phyloP scores from a whole-genome alignment of 92 coral and sea anemone genomes.

The Phenganax marumi region DNA sequence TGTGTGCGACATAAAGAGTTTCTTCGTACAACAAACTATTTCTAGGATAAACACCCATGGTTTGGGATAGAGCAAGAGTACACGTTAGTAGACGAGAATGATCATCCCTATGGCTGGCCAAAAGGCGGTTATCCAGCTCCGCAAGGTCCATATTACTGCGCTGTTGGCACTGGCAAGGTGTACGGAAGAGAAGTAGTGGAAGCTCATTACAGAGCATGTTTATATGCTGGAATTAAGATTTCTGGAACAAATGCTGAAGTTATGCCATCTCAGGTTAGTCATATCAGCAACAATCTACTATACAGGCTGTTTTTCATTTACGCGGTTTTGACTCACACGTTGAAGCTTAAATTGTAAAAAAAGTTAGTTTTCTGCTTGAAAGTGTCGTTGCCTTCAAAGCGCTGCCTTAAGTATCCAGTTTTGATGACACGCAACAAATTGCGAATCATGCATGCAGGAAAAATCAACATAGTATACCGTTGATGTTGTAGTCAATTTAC shows the following conservation, averaged over 20 bases:
- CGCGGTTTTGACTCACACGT: no score
- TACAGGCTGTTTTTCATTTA: not conserved
- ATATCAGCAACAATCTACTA: not conserved
- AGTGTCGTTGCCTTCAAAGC: no score
- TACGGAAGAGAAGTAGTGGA: conserved; percentile 91
- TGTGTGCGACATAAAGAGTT: no score
- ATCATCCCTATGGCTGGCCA: conserved; percentile 96
- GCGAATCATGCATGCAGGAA: no score
- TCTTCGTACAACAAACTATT: not conserved
- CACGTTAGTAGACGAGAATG: conserved; percentile 79
- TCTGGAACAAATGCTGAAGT: conserved; percentile 99
- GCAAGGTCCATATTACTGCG: conserved; percentile 96
- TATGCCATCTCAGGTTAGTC: conserved; percentile 95
- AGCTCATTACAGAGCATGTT: conserved; percentile 94
- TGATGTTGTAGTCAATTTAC: no score
- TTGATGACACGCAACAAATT: no score
- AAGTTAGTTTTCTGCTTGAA: no score
- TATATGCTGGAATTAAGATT: conserved; percentile 94
- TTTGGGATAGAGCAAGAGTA: conserved; percentile 99
- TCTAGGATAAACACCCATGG: conserved; percentile 71
- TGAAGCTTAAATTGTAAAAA: no score
- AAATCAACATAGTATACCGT: no score
- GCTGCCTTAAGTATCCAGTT: no score
- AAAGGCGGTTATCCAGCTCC: conserved; percentile 95
- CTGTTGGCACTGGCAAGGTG: conserved; percentile 94